Evolutionary conservation across 2,888 invertebrate species (phyloP).

Genomic region (Taenaris catops): DNA sequence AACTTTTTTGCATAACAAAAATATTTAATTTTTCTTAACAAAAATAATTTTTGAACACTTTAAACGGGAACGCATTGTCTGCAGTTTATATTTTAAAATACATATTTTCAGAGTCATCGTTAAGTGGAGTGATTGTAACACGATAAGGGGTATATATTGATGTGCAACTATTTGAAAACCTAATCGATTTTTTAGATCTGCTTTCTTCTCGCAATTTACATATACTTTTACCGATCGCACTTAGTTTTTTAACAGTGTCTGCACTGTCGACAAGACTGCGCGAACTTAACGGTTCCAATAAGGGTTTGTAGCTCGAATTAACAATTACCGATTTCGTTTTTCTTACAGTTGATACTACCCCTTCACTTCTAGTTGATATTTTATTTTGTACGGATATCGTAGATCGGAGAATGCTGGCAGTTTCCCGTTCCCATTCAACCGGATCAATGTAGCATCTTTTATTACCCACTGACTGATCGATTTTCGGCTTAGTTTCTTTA

Average conservation of each 20-base stretch:
- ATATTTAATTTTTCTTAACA: conserved; percentile 6
- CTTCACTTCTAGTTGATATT: conserved; percentile 43
- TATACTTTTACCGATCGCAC: conserved; percentile 66
- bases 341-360: conserved; percentile 35
- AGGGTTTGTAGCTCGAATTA: conserved; percentile 37
- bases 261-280: conserved; percentile 43
- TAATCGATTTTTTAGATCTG: conserved; percentile 43
- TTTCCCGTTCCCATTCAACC: conserved; percentile 75
- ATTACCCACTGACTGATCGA: conserved; percentile 72
- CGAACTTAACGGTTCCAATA: conserved; percentile 40
- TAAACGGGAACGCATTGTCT: background rate
- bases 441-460: conserved; percentile 77
- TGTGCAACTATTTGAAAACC: conserved; percentile 61
- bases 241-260: conserved; percentile 61
- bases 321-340: conserved; percentile 54
- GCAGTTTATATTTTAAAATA: conserved; percentile 11
- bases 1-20: too few relatives aligned
- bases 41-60: conserved; percentile 13
- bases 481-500: conserved; percentile 43
- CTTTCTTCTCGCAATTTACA: conserved; percentile 57
- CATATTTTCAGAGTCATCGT: conserved; percentile 36
- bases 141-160: conserved; percentile 62
- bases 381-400: conserved; percentile 70
- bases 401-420: conserved; percentile 73
- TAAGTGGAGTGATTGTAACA: conserved; percentile 54